Evolutionary conservation across 2,888 invertebrate species (phyloP), one percentile per base, ranked within the genome.

Genomic region (Rhorus exstirpatorius): DNA sequence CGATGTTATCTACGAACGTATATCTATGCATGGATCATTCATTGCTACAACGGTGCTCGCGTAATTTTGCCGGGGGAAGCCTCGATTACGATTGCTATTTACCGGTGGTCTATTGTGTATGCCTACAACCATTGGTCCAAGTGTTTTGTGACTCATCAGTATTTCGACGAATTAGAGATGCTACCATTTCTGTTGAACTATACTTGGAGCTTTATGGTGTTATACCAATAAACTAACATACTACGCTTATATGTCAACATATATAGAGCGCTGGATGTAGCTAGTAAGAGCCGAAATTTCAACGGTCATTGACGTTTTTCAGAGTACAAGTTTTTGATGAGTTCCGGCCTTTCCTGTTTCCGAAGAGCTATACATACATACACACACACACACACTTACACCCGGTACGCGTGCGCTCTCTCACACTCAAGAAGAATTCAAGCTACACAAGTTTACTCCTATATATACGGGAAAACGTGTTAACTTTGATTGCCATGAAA

Each of bases 321-420:
- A 86, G 87, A 87, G 87, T 86, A 82, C 85, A 88, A 89, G 86
- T 89, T 88, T 87, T 87, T 87, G 88, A 88, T 86, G 88, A 89
- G 88, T 89, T 88, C 86, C 86, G 87, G 74, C 75, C 60, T 76
- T 58, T 49, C 49, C 78, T 58, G 44, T 61, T 49, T 60, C 68
- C 41, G 12, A n/a, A 55, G 46, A 68, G 7, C 46, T 4, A 12
- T 38, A 70, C 51, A 70, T 60, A 3, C 38, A n/a, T 17, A 38
- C 38, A 8, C 21, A 17, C 46, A 65, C 35, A n/a, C n/a, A n/a
- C 38, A n/a, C 17, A 38, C 38, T 3, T 35, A 17, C 46, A 65
- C 35, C 24, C 53, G 26, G 71, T 71, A 55, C 65, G 24, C 55
- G 14, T 41, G 17, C 53, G n/a, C 46, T 53, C 24, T 44, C 53